Evolutionary conservation across 2,888 invertebrate species (phyloP).

Genomic region (Lacanobia wlatinum): DNA sequence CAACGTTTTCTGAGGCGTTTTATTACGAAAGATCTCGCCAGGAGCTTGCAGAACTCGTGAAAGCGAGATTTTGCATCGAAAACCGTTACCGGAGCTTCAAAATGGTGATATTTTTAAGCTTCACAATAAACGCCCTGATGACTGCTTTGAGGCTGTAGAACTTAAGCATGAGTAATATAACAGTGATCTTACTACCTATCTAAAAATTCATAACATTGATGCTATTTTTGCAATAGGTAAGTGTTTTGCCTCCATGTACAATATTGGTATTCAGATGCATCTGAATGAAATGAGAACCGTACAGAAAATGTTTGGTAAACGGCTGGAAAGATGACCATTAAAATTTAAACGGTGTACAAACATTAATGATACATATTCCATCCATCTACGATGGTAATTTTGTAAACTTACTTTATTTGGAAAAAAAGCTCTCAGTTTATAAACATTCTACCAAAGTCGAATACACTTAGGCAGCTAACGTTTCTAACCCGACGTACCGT

Average conservation of each 20-base stretch:
- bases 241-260: too few relatives aligned
- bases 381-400: neutral
- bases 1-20: slow-evolving; percentile 90
- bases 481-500: slow-evolving; percentile 12
- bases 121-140: slow-evolving; percentile 80
- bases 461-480: neutral
- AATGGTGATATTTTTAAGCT: slow-evolving; percentile 69
- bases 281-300: too few relatives aligned
- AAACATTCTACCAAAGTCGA: slow-evolving; percentile 6
- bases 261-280: neutral
- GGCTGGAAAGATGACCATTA: too few relatives aligned
- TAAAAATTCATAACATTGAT: neutral
- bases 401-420: neutral
- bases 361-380: neutral
- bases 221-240: neutral
- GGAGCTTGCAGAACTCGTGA: slow-evolving; percentile 77
- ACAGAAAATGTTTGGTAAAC: neutral
- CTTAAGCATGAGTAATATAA: slow-evolving; percentile 35
- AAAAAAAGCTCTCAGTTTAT: neutral
- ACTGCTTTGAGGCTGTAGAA: slow-evolving; percentile 71
- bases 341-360: neutral
- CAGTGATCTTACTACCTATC: slow-evolving; percentile 37
- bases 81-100: slow-evolving; percentile 63
- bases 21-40: slow-evolving; percentile 77
- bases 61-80: slow-evolving; percentile 75